Percentiles rank a stretch among this genome's conserved stretches.
phyloP scores from a whole-genome alignment of 2,888 invertebrate species.

The Nymphalis c-album region DNA sequence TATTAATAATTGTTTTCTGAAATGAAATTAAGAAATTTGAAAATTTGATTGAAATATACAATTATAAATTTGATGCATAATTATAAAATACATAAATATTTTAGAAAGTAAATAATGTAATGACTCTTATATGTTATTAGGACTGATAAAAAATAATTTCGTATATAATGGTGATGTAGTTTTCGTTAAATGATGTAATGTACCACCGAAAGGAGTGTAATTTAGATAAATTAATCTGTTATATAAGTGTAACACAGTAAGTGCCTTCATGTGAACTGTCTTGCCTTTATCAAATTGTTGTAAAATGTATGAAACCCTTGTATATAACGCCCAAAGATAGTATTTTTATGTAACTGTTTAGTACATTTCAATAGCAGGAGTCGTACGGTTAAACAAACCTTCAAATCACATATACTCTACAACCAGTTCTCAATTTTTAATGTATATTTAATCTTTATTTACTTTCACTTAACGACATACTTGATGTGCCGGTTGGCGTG shows the following conservation, averaged over 20 bases:
- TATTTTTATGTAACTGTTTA: background rate
- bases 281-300: slow-evolving; percentile 55
- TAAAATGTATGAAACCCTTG: slow-evolving; percentile 11
- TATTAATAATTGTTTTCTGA: background rate
- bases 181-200: slow-evolving; percentile 27
- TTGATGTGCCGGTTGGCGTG: too few relatives aligned
- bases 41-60: background rate
- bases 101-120: background rate
- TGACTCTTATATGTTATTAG: background rate
- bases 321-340: slow-evolving; percentile 10
- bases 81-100: too few relatives aligned
- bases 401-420: too few relatives aligned
- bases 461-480: too few relatives aligned
- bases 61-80: background rate
- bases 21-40: too few relatives aligned
- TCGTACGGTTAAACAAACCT: too few relatives aligned
- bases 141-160: background rate
- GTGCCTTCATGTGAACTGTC: slow-evolving; percentile 62
- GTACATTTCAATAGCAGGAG: too few relatives aligned
- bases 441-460: too few relatives aligned
- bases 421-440: too few relatives aligned
- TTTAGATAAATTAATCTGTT: slow-evolving; percentile 25
- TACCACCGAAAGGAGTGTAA: slow-evolving; percentile 40
- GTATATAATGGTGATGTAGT: slow-evolving; percentile 4
- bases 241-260: slow-evolving; percentile 47